These are phyloP conservation scores for Caenorhabditis doughertyi DNA, from an alignment of 2,888 invertebrate genomes.

Conservation along the genomic window DNA sequence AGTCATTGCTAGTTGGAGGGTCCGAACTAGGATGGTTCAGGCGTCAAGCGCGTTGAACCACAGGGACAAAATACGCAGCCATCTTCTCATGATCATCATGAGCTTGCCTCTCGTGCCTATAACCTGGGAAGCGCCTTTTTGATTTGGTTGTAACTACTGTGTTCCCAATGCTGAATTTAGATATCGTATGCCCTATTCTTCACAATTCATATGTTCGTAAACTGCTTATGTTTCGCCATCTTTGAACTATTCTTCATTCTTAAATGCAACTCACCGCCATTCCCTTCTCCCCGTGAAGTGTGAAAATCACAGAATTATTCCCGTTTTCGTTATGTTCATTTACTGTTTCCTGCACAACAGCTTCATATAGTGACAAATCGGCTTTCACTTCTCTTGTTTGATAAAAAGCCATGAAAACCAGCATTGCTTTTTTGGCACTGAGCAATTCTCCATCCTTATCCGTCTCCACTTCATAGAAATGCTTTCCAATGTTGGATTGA, in stretches of 20 bases:
- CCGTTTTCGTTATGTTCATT: constrained; percentile 60
- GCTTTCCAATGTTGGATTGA: constrained; percentile 75
- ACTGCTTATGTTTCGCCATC: too few species aligned
- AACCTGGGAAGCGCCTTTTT: too few species aligned
- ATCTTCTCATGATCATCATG: too few species aligned
- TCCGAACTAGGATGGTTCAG: too few species aligned
- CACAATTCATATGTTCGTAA: not conserved
- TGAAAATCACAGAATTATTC: constrained; percentile 53
- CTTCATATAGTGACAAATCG: constrained; percentile 69
- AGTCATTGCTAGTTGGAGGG: too few species aligned
- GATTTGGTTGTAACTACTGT: too few species aligned
- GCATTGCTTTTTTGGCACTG: constrained; percentile 64
- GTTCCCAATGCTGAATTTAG: too few species aligned
- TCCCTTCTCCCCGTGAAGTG: constrained; percentile 67
- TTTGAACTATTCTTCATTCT: too few species aligned
- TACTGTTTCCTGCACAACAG: constrained; percentile 48
- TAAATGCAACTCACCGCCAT: constrained; percentile 58
- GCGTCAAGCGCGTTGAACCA: too few species aligned
- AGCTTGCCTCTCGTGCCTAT: too few species aligned
- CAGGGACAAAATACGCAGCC: too few species aligned
- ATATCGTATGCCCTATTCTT: too few species aligned
- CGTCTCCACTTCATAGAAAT: constrained; percentile 65
- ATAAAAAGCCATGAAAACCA: constrained; percentile 74
- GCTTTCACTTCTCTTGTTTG: constrained; percentile 64
- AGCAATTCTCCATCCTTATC: constrained; percentile 26